Base-by-base conservation (phyloP, 1,140 invertebrate species). In the Propsilocerus akamusi region DNA sequence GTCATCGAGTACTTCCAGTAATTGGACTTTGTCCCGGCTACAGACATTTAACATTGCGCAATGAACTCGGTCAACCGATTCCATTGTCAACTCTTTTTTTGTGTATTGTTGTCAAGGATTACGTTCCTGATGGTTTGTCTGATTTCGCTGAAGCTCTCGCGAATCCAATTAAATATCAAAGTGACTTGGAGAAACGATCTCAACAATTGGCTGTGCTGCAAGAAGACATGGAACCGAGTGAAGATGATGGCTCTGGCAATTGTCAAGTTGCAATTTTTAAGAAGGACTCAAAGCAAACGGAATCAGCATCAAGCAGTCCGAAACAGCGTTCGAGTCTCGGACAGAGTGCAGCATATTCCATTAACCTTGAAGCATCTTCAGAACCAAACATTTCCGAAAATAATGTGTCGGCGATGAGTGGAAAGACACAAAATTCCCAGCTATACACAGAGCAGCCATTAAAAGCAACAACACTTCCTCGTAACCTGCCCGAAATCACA, bases 161-260 rank as follows among this genome's bases (percentile, higher is more conserved):
- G 8, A 97, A 97, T 71, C 96, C 95, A 0, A 94, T 96, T 53
- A 95, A 96, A 61, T 97, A 94, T 68, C 87, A 97, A 64, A 93
- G 86, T 58, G 86, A 92, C 66, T 65, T 86, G 52, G 91, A 97
- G 58, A 97, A 95, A 64, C 76, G 92, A 22, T 80, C 83, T 20
- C 83, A 93, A 59, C 92, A 96, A 62, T 71, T 98, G 53, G 79
- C 85, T 0, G 85, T 92, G 49, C 73, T 97, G 51, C 92, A 86
- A 0, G 91, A 94, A 56, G 86, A 86, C 46, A 74, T 78, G 49
- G 80, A 78, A 52, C 71, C 64, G 4, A 53, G 66, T 3, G 66
- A 69, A 24, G 59, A 66, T 1, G 72, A 74, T 49, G 61, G 67
- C 47, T 47, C 61, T 4, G 57, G 59, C 49, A 65, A 60, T 55